Evolutionary conservation across 2,797 vertebrate species (phyloP), one percentile per base, ranked within the genome.

Genomic region (Menidia menidia): DNA sequence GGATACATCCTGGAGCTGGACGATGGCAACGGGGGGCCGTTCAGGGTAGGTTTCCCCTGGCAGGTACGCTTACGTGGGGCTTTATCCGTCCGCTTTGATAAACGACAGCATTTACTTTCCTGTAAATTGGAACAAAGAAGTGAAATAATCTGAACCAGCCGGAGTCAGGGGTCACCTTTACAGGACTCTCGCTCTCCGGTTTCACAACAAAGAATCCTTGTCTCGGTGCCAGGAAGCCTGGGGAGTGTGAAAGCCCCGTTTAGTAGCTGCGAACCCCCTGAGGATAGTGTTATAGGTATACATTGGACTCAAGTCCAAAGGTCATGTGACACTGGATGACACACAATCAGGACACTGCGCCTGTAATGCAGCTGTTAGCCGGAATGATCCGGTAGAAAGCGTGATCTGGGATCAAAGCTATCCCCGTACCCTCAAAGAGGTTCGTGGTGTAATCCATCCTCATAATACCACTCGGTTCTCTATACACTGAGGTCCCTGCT

Each of bases 1-100:
- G 98, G 98, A 0, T 99, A 99, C 89, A 98, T 99, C 86, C 93
- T 99, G 79, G 98, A 99, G 92, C 94, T 99, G 73, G 98, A 99
- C 3, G 98, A 99, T 0, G 98, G 98, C 60, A 97, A 91, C 0
- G 96, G 96, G 0, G 97, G 98, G 25, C 97, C 96, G 53, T 99
- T 99, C 92, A 95, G 98, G 95, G 98, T 99, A 85, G 52, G 89
- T 80, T 15, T 14, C 35, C 50, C 54, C 33, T 55, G 7, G 41
- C 68, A 69, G 64, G 76, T 71, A 43, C 18, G 41, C 13, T 44
- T 66, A 30, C 6, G 25, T 31, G 2, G 1, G 47, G 47, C 12
- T 50, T 50, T 11, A 19, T 51, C 39, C 61, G 65, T 0, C 56
- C 59, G 5, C 18, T 73, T 60, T 50, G 67, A 41, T 2, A 3